These are phyloP conservation scores for Polypterus senegalus DNA, from an alignment of 2,113 vertebrate species.

Conservation along the genomic window DNA sequence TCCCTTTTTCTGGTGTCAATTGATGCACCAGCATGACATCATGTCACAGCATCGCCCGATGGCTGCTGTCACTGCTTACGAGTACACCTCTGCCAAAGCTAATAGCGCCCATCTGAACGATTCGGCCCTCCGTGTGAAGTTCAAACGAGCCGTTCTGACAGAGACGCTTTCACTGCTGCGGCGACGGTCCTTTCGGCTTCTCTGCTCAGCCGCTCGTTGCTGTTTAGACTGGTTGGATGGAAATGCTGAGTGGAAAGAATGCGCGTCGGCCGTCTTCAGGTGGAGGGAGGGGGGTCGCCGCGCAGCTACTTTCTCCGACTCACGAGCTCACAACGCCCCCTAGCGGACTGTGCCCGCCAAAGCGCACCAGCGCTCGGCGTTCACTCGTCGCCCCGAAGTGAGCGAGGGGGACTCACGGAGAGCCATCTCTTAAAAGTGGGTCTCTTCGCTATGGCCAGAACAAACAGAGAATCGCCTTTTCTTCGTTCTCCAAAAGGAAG, in stretches of 20 bases:
- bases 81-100: no score
- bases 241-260: slow-evolving; percentile 6
- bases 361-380: background rate
- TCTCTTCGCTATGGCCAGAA: no score
- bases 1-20: no score
- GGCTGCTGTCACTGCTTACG: no score
- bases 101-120: no score
- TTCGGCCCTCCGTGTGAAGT: no score
- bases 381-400: no score
- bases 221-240: background rate
- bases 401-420: no score
- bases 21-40: no score
- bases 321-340: slow-evolving; percentile 37
- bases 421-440: no score
- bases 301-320: background rate
- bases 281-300: background rate
- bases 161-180: background rate
- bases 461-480: background rate
- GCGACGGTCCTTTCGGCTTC: background rate
- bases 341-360: slow-evolving; percentile 25
- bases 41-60: no score
- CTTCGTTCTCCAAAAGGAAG: background rate
- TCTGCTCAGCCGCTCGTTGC: background rate
- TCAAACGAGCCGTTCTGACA: background rate
- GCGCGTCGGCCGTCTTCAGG: background rate